phyloP scores from a whole-genome alignment of 2,888 invertebrate genomes.

The Melieria picta region DNA sequence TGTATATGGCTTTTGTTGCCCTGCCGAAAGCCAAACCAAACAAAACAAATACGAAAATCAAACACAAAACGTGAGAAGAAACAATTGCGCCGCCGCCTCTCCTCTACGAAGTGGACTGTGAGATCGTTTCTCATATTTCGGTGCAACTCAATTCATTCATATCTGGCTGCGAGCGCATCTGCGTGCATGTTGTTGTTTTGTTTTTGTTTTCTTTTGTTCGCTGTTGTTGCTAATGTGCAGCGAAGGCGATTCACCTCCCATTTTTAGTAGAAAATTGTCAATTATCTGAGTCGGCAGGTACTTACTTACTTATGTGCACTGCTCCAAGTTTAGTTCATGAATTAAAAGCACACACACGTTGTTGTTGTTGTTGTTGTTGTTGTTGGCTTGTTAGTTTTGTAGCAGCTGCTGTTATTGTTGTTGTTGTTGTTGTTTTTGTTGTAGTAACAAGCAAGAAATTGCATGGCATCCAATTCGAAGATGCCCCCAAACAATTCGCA shows the following conservation, averaged over 20 bases:
- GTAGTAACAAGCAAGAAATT: too few relatives aligned
- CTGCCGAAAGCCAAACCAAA: conserved; percentile 9
- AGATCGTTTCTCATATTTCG: conserved; percentile 2
- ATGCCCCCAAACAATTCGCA: conserved; percentile 13
- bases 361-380: too few relatives aligned
- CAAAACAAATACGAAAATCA: conserved; percentile 25
- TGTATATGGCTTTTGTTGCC: conserved; percentile 26
- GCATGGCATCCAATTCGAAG: conserved; percentile 10
- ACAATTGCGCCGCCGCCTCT: background rate
- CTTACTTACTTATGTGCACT: background rate
- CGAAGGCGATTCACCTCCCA: conserved; percentile 22
- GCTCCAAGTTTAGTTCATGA: conserved; percentile 13
- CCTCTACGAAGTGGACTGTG: background rate
- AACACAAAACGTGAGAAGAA: conserved; percentile 27
- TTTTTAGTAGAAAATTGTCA: conserved; percentile 25
- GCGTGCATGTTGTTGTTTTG: conserved; percentile 13
- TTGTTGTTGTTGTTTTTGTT: too few relatives aligned
- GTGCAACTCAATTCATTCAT: conserved; percentile 17
- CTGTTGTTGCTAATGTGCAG: conserved; percentile 1
- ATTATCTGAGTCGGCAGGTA: conserved; percentile 21
- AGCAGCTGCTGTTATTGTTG: too few relatives aligned
- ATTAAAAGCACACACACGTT: too few relatives aligned
- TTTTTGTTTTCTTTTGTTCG: background rate
- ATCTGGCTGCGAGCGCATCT: background rate
- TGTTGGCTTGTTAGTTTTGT: too few relatives aligned